Percentiles rank a stretch among this genome's conserved stretches.
Conservation (phyloP, 2,888 invertebrate species). For the Trichogramma evanescens region DNA sequence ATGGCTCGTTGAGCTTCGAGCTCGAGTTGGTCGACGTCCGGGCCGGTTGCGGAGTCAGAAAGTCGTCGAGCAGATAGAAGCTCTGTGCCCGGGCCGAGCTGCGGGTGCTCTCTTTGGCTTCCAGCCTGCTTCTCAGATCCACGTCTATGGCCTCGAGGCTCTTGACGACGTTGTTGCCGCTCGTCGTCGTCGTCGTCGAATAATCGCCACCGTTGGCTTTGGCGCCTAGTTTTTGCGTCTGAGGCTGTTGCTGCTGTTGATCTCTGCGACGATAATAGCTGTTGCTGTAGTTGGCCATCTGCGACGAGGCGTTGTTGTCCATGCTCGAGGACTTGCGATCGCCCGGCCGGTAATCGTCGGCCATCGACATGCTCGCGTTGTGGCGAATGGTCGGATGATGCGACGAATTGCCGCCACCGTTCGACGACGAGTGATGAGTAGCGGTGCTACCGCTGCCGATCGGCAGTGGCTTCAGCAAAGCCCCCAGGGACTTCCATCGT, state of each 20-base stretch:
- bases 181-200: no score
- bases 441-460: background rate
- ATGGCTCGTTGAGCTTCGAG: constrained; percentile 1
- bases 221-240: background rate
- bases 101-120: constrained; percentile 21
- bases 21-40: constrained; percentile 27
- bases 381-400: constrained; percentile 35
- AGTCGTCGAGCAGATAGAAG: constrained; percentile 50
- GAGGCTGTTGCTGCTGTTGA: constrained; percentile 18
- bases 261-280: constrained; percentile 16
- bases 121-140: background rate
- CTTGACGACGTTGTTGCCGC: background rate
- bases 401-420: constrained; percentile 27
- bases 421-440: background rate
- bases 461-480: constrained; percentile 41
- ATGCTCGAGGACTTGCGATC: constrained; percentile 7
- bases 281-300: constrained; percentile 7
- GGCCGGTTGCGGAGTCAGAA: constrained; percentile 42
- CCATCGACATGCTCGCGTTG: constrained; percentile 39
- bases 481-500: constrained; percentile 48
- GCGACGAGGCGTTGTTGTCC: constrained; percentile 10
- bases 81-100: constrained; percentile 46
- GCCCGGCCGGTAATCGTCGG: constrained; percentile 26
- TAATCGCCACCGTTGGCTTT: background rate
- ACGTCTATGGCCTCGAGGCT: background rate